Conservation (phyloP, 2,797 vertebrate genomes). For the Oryzias sinensis region DNA sequence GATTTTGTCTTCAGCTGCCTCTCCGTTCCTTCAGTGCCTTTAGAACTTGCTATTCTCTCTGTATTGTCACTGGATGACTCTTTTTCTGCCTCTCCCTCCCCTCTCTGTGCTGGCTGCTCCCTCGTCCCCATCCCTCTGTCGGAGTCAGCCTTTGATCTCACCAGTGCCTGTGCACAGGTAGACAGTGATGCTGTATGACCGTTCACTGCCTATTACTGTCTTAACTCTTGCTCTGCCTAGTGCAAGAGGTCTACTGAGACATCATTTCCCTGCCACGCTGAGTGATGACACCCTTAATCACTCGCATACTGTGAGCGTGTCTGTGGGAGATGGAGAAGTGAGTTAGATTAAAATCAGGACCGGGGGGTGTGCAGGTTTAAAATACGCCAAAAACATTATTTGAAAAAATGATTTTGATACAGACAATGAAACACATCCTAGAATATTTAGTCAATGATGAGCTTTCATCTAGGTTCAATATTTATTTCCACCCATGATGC, state of each 20-base stretch:
- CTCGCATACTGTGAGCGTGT: conserved; percentile 20
- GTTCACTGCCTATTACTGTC: conserved; percentile 78
- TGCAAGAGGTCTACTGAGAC: conserved; percentile 72
- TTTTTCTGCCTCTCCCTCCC: conserved; percentile 50
- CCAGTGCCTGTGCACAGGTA: conserved; percentile 72
- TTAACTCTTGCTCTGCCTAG: conserved; percentile 67
- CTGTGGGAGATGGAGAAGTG: conserved; percentile 11
- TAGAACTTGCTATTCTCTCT: conserved; percentile 64
- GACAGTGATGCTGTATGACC: conserved; percentile 75
- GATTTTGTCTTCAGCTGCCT: conserved; percentile 51
- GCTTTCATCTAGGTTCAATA: conserved; percentile 4
- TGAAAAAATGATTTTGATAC: not conserved
- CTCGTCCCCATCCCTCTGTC: conserved; percentile 31
- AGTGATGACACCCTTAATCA: conserved; percentile 64
- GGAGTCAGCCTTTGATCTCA: conserved; percentile 71
- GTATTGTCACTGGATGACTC: conserved; percentile 66
- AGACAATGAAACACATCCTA: not conserved
- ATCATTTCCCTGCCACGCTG: conserved; percentile 64
- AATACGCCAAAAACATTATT: no score
- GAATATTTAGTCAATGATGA: not conserved
- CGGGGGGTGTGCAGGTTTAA: no score
- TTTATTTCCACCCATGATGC: conserved; percentile 4
- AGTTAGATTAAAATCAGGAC: conserved; percentile 31
- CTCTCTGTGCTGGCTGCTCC: conserved; percentile 50
- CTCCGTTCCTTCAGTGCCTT: conserved; percentile 58